Base-by-base conservation (phyloP, 2,888 invertebrate species). In the Aproaerema taeniolella region DNA sequence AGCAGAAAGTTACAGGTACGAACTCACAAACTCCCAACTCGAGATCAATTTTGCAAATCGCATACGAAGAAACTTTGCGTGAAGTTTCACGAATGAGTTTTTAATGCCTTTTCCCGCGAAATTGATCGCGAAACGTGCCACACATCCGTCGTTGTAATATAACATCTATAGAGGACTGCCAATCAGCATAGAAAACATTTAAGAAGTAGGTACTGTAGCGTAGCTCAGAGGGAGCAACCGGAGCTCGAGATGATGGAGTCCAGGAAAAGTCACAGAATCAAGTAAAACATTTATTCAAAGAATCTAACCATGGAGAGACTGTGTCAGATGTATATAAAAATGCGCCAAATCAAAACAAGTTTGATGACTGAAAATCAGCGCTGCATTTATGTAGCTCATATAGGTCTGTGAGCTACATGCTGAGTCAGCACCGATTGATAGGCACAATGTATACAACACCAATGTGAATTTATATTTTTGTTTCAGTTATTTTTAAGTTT, bases 21-120 rank as follows among this genome's bases (percentile, higher is more conserved):
- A 4, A 20, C n/a, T 2, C 26, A n/a, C n/a, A n/a, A 64, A 59
- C 61, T 65, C 41, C 40, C 49, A 64, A 62, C 55, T 67, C 58
- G 60, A 63, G 64, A 69, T 67, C 63, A 71, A 74, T 74, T 77
- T 71, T 53, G 59, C 59, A 62, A 75, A 70, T 67, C 69, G 69
- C 65, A 66, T 73, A 70, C 68, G 67, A 61, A 74, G 52, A 53
- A 63, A 65, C 58, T 70, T 56, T 37, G 43, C 35, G 49, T 52
- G 59, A 68, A 74, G 59, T 74, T 72, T 62, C 53, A 51, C 58
- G 58, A 67, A 73, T 60, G 65, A 62, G 57, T 56, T 61, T 72
- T 67, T 70, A 74, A 69, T 70, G 62, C 60, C 56, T 46, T 46
- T 58, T 62, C 55, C 52, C 46, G 49, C 54, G 60, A 62, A 67